phyloP scores from a whole-genome alignment of 2,888 invertebrate genomes.

The Troides aeacus region DNA sequence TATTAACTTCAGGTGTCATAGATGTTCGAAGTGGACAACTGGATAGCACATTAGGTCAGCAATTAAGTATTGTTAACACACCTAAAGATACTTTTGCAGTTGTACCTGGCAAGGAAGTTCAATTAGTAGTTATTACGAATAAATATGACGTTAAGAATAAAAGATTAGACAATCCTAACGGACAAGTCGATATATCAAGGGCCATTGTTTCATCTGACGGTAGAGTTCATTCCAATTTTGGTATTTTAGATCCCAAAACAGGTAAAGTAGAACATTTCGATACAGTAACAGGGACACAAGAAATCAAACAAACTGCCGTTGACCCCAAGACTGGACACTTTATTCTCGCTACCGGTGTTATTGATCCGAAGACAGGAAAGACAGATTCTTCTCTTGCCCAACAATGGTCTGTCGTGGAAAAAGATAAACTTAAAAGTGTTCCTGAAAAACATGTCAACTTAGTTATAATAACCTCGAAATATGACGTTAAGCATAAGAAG shows the following conservation, averaged over 20 bases:
- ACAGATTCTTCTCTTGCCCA: conserved; percentile 75
- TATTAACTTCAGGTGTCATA: conserved; percentile 77
- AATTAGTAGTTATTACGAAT: conserved; percentile 76
- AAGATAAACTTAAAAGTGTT: conserved; percentile 45
- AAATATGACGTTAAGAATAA: conserved; percentile 80
- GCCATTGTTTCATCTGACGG: conserved; percentile 65
- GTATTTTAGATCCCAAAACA: conserved; percentile 77
- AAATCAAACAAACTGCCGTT: conserved; percentile 78
- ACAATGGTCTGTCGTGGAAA: conserved; percentile 70
- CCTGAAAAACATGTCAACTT: conserved; percentile 68
- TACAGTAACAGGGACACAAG: conserved; percentile 77
- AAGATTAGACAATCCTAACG: conserved; percentile 76
- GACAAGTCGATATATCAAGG: conserved; percentile 71
- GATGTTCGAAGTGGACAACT: conserved; percentile 80
- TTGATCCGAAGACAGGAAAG: conserved; percentile 80
- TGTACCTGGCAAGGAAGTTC: conserved; percentile 70
- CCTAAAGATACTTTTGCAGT: conserved; percentile 64
- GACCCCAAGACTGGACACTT: conserved; percentile 80
- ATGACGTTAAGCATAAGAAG: conserved; percentile 71
- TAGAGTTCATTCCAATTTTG: conserved; percentile 75
- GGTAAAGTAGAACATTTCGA: conserved; percentile 79
- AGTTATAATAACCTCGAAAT: conserved; percentile 75
- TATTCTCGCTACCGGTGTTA: conserved; percentile 75
- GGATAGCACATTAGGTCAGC: conserved; percentile 79
- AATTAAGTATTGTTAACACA: conserved; percentile 69